These are phyloP conservation scores for Drosophila anomelani DNA, from an alignment of 2,888 invertebrate species.

Conservation along the genomic window DNA sequence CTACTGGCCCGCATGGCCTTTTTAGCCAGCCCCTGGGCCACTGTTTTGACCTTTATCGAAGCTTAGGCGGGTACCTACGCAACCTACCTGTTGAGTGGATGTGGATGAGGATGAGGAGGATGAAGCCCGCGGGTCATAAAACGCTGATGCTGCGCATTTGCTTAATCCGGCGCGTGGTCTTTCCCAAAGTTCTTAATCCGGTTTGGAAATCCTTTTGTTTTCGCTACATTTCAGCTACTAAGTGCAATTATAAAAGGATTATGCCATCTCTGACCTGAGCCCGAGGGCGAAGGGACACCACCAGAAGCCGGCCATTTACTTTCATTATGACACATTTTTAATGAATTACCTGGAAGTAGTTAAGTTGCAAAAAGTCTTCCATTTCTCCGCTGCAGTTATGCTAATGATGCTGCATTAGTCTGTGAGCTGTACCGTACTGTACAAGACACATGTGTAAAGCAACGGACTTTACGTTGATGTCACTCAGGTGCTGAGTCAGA, in stretches of 20 bases:
- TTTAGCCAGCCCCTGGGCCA: slow-evolving; percentile 28
- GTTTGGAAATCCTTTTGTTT: slow-evolving; percentile 67
- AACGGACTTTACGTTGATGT: slow-evolving; percentile 43
- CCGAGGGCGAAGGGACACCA: slow-evolving; percentile 3
- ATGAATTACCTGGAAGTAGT: slow-evolving; percentile 76
- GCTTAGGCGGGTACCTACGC: slow-evolving; percentile 21
- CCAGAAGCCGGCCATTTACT: slow-evolving; percentile 23
- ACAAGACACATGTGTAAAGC: slow-evolving; percentile 30
- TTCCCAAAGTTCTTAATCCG: slow-evolving; percentile 73
- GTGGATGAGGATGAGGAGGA: neutral
- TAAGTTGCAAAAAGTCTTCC: slow-evolving; percentile 36
- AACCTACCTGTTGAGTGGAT: slow-evolving; percentile 5
- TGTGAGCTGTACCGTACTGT: slow-evolving; percentile 5
- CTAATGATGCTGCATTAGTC: slow-evolving; percentile 29
- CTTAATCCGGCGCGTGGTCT: slow-evolving; percentile 78
- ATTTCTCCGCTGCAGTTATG: slow-evolving; percentile 20
- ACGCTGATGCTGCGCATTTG: slow-evolving; percentile 71
- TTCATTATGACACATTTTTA: slow-evolving; percentile 62
- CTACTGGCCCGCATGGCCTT: slow-evolving; percentile 24
- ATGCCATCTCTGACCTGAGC: slow-evolving; percentile 55
- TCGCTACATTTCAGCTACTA: slow-evolving; percentile 66
- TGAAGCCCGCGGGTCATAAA: slow-evolving; percentile 50
- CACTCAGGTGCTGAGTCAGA: slow-evolving; percentile 43
- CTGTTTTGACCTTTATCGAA: slow-evolving; percentile 30
- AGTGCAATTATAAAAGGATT: slow-evolving; percentile 79